Base-by-base conservation (phyloP, 2,113 vertebrate species). In the Tretioscincus oriximinensis region DNA sequence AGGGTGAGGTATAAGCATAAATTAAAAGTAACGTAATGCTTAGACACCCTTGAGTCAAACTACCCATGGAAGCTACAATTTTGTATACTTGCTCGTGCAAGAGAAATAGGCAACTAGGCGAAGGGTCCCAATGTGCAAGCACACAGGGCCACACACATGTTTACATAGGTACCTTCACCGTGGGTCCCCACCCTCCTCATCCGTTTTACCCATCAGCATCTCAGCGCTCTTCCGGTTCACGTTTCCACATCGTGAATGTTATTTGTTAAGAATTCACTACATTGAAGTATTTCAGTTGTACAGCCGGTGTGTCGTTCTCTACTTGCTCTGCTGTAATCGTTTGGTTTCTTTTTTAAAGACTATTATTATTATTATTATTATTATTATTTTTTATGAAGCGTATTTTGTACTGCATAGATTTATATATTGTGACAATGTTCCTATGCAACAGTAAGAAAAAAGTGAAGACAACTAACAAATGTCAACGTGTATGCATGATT, bases 401-500 rank as follows among this genome's bases (percentile, higher is more conserved):
- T 93, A 93, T 95, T 96, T 95, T 95, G 90, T 96, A 96, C 90
- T 88, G 88, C 93, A 91, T 94, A 95, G 94, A 94, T 90, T 82
- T 95, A 93, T 95, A 95, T 95, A 95, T 95, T 94, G 93, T 95
- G 92, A 94, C 92, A 93, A 93, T 87, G 92, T 93, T 63, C 92
- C 92, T 95, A 94, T 92, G 92, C 92, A 95, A 94, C 91, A 88
- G 91, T 90, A 87, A 81, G 24, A 18, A 41, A 41, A 26, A 82
- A 88, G 90, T 80, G 54, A 92, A 81, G 88, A 92, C 87, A 90
- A 88, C 76, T 89, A 92, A 94, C 81, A 93, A 89, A 85, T 93
- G 91, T 72, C 47, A 76, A 94, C 78, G 89, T 94, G 91, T 94
- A 94, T 95, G 95, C 95, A 96, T 95, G 95, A 90, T 91, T 95